These are phyloP conservation scores for Grammomys dolichurus DNA, from an alignment of 2,113 vertebrate species.

Conservation along the genomic window DNA sequence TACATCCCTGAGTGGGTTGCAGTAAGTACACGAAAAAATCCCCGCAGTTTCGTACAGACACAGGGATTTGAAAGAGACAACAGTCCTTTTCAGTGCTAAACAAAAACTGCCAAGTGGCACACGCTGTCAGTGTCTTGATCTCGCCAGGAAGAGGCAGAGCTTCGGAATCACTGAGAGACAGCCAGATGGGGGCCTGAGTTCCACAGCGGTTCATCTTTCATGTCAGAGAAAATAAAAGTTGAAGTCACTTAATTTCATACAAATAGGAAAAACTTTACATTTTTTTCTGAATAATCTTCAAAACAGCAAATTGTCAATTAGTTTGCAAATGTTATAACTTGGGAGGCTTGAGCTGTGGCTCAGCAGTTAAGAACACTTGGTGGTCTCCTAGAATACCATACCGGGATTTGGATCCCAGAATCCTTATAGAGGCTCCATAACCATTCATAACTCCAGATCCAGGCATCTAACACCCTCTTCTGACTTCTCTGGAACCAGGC, in stretches of 20 bases:
- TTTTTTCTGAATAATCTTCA: not conserved
- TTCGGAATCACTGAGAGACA: constrained; percentile 91
- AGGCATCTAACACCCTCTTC: not conserved
- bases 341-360: not conserved
- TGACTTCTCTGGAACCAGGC: not conserved
- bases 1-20: constrained; percentile 94
- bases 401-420: not conserved
- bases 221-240: constrained; percentile 53
- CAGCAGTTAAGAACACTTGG: not conserved
- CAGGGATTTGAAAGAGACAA: constrained; percentile 94
- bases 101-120: constrained; percentile 93
- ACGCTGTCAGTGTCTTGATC: constrained; percentile 91
- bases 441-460: not conserved
- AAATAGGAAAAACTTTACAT: not conserved
- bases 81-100: constrained; percentile 90
- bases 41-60: constrained; percentile 94
- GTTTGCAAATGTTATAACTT: not conserved
- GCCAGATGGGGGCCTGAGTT: constrained; percentile 95
- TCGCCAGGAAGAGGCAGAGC: constrained; percentile 90
- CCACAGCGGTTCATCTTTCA: constrained; percentile 94
- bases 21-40: constrained; percentile 94
- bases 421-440: not conserved
- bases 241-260: constrained; percentile 25
- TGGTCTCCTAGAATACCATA: not conserved
- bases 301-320: constrained; percentile 3